phyloP scores from a whole-genome alignment of 1,140 invertebrate genomes.

The Maconellicoccus hirsutus region DNA sequence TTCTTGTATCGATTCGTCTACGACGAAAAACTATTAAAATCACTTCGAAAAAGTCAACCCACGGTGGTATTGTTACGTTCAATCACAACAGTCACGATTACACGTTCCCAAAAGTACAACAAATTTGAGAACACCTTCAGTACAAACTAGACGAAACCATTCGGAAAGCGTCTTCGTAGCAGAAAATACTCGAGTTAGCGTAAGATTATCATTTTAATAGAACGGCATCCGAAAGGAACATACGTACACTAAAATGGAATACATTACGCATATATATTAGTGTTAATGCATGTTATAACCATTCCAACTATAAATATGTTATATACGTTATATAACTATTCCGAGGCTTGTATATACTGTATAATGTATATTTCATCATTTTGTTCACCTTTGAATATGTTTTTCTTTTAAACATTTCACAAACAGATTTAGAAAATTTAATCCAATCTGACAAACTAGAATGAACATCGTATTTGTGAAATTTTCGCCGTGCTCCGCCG shows the following conservation, averaged over 20 bases:
- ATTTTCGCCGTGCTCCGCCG: no score
- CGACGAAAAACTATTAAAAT: no score
- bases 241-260: slow-evolving; percentile 9
- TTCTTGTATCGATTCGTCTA: no score
- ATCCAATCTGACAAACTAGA: no score
- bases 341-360: not conserved
- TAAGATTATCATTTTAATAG: slow-evolving; percentile 10
- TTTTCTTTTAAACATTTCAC: not conserved
- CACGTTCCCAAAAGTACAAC: not conserved
- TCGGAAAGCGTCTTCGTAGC: not conserved
- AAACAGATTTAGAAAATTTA: slow-evolving; percentile 4
- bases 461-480: no score
- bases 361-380: not conserved
- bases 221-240: slow-evolving; percentile 2
- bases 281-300: slow-evolving; percentile 9
- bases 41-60: no score
- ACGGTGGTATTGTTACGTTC: no score
- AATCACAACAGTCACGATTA: no score
- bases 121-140: not conserved
- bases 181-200: slow-evolving; percentile 4
- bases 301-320: slow-evolving; percentile 5
- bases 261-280: slow-evolving; percentile 9
- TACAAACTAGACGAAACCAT: not conserved
- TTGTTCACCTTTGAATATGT: not conserved
- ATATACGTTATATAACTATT: not conserved